Conservation (phyloP, 2,888 invertebrate species). For the Nudaria mundana region DNA sequence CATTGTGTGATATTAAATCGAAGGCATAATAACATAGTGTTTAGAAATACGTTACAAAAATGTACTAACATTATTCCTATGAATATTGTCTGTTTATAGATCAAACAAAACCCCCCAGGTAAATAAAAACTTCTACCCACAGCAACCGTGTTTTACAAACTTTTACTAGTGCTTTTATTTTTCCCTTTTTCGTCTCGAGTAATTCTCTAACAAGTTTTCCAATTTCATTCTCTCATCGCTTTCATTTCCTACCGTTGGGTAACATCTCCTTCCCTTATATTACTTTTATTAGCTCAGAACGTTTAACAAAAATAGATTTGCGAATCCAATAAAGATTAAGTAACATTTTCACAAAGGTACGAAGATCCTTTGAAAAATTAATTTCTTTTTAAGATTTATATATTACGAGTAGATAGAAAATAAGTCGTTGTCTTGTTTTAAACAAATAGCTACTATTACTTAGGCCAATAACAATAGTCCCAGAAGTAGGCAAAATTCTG, state of each 20-base stretch:
- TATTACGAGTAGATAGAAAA: too few relatives aligned
- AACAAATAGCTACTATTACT: too few relatives aligned
- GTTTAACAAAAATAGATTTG: slow-evolving; percentile 77
- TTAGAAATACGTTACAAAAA: too few relatives aligned
- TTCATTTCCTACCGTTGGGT: slow-evolving; percentile 74
- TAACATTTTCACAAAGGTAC: slow-evolving; percentile 54
- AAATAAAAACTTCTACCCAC: slow-evolving; percentile 35
- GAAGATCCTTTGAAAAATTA: slow-evolving; percentile 29
- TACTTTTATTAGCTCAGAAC: slow-evolving; percentile 78
- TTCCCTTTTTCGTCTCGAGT: slow-evolving; percentile 66
- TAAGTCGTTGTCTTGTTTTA: too few relatives aligned
- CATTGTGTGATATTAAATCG: too few relatives aligned
- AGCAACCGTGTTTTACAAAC: slow-evolving; percentile 51
- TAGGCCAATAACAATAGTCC: too few relatives aligned
- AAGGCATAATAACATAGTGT: too few relatives aligned
- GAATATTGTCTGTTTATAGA: slow-evolving; percentile 23
- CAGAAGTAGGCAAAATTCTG: too few relatives aligned
- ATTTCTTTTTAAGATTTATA: too few relatives aligned
- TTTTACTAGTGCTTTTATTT: slow-evolving; percentile 66
- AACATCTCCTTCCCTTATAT: slow-evolving; percentile 66
- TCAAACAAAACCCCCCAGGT: slow-evolving; percentile 37
- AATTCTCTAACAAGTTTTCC: slow-evolving; percentile 80
- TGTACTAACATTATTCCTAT: neutral
- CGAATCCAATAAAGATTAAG: slow-evolving; percentile 67
- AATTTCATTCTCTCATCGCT: slow-evolving; percentile 78